These are phyloP conservation scores for Arnoldichthys spilopterus DNA, from an alignment of 2,797 vertebrate genomes.

Conservation along the genomic window DNA sequence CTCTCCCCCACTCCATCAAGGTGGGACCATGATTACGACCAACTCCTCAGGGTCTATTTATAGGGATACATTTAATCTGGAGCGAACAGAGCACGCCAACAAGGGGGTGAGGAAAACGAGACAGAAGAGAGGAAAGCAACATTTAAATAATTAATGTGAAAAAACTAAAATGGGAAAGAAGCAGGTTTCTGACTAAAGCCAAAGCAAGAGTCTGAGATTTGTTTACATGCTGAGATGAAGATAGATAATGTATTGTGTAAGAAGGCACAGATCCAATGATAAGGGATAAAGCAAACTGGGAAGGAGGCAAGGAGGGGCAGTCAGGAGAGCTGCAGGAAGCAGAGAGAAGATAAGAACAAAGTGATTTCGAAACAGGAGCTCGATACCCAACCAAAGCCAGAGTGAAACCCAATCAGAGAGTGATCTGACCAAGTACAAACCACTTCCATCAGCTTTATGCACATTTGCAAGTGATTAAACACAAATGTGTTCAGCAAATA, in stretches of 20 bases:
- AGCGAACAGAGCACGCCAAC: neutral
- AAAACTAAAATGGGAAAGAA: neutral
- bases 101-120: constrained; percentile 14
- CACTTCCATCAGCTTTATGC: neutral
- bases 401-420: neutral
- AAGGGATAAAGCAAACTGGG: constrained; percentile 21
- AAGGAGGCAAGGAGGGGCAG: neutral
- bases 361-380: neutral
- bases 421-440: neutral
- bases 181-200: neutral
- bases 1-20: constrained; percentile 27
- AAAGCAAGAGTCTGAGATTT: neutral
- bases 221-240: constrained; percentile 49
- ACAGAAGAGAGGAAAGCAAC: neutral
- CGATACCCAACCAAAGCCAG: neutral
- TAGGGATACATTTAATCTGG: constrained; percentile 45
- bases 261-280: constrained; percentile 10
- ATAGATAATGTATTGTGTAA: constrained; percentile 33
- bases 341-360: neutral
- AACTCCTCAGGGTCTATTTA: constrained; percentile 55
- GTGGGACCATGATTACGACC: constrained; percentile 41
- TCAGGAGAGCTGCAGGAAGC: neutral
- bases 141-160: constrained; percentile 14
- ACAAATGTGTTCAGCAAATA: too few species aligned
- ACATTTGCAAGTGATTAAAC: too few species aligned